Base-by-base conservation (phyloP, 2,888 invertebrate species). In the Salticus scenicus region DNA sequence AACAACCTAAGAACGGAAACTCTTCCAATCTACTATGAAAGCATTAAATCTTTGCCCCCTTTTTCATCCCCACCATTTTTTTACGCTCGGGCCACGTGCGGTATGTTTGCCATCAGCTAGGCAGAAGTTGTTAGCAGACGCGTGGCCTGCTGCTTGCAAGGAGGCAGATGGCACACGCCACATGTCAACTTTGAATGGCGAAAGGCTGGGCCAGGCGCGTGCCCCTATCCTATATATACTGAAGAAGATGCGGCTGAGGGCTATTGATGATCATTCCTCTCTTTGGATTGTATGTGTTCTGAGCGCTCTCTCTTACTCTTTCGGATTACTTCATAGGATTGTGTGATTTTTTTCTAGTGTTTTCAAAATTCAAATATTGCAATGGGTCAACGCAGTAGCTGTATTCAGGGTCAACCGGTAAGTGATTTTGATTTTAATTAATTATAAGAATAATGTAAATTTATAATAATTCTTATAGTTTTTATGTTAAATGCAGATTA, bases 91-190 rank as follows among this genome's bases (percentile, higher is more conserved):
- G 79, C 84, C 84, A 85, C 84, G 84, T 74, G 84, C 83, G 78
- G 78, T 79, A 79, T 85, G 78, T 85, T 85, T 79, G 84, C 84
- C 78, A 64, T 79, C 84, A 85, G 47, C 73, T 77, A 73, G 28
- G 27, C 77, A 74, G 31, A 70, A 70, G 74, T 41, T 47, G 42
- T 57, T 28, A 42, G 70, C 70, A 17, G 73, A 73, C 84, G 78
- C 78, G 84, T 78, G 78, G 84, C 84, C 84, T 76, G 24, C 70
- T 70, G 75, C 51, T 73, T 27, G 37, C 20, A 33, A 37, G 69
- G 31, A 69, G 80, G 80, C 86, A 86, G 86, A 69, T 86, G 86
- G 75, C 86, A 80, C 86, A 80, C 80, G 86, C 76, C 86, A 80
- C 76, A 80, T 80, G 86, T 76, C 80, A 75, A 30, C 14, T 75